Percentiles rank a stretch among this genome's conserved stretches.
Evolutionary conservation across 2,113 vertebrate species (phyloP).

Genomic region (Aix galericulata): DNA sequence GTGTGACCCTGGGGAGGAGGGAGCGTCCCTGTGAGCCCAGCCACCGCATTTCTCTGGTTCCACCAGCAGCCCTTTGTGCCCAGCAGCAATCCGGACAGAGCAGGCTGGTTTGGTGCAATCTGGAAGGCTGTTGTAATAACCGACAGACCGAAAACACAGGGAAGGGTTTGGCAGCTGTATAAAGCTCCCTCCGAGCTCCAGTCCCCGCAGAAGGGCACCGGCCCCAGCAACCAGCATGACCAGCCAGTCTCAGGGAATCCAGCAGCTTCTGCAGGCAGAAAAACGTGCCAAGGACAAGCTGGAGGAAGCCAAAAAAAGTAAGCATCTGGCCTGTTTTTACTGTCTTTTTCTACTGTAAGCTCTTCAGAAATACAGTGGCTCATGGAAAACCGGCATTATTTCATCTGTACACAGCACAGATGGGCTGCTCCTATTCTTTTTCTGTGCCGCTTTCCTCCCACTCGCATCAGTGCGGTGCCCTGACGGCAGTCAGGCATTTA

Average conservation of each 20-base stretch:
- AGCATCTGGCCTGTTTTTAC: conserved; percentile 51
- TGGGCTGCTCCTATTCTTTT: neutral
- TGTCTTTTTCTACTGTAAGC: neutral
- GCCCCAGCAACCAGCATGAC: conserved; percentile 61
- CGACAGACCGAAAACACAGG: conserved; percentile 37
- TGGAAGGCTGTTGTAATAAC: neutral
- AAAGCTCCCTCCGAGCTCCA: neutral
- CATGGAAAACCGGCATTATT: neutral
- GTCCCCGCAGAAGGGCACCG: neutral
- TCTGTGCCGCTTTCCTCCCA: neutral
- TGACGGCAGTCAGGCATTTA: neutral
- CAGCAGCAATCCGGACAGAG: neutral
- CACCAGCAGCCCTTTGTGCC: neutral
- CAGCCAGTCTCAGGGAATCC: conserved; percentile 82
- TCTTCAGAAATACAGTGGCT: neutral
- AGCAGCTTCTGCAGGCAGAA: conserved; percentile 82
- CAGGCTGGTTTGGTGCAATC: neutral
- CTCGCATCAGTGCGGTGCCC: neutral
- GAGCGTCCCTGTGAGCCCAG: neutral
- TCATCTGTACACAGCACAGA: neutral
- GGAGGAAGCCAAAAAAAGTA: conserved; percentile 83
- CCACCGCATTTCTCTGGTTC: conserved; percentile 6
- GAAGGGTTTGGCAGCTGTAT: neutral
- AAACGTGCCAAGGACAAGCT: conserved; percentile 83
- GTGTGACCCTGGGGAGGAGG: conserved; percentile 16